A percentile compares a stretch with the other conserved stretches of the same genome.
These are phyloP conservation scores for Fukomys damarensis DNA, from an alignment of 2,113 vertebrate species.

Conservation along the genomic window DNA sequence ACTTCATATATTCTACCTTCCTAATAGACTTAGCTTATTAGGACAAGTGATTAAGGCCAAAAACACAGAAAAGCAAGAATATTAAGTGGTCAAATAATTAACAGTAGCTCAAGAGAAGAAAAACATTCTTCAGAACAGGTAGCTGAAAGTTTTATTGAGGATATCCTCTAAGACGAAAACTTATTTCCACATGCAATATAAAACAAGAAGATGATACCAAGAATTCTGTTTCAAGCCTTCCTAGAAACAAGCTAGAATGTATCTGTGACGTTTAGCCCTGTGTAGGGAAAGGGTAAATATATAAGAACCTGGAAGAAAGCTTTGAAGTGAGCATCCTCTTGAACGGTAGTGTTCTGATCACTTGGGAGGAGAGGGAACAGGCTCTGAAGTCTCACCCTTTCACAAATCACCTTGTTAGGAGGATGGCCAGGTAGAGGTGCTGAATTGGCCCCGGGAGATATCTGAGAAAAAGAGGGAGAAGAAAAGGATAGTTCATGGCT, in stretches of 20 bases:
- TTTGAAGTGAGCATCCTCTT: constrained; percentile 85
- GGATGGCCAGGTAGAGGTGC: constrained; percentile 83
- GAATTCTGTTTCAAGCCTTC: constrained; percentile 63
- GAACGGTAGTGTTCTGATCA: constrained; percentile 83
- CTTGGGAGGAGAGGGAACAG: constrained; percentile 84
- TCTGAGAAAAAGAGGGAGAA: constrained; percentile 85
- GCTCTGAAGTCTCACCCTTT: constrained; percentile 85
- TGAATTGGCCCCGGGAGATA: constrained; percentile 83
- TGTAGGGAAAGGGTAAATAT: constrained; percentile 81
- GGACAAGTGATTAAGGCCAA: constrained; percentile 53
- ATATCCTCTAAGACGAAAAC: constrained; percentile 70
- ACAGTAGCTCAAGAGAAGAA: constrained; percentile 69
- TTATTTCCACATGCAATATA: constrained; percentile 61
- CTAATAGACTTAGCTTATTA: constrained; percentile 37
- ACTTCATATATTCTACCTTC: constrained; percentile 3
- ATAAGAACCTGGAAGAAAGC: constrained; percentile 85
- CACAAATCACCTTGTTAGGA: constrained; percentile 86
- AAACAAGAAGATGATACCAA: constrained; percentile 56
- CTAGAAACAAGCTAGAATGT: constrained; percentile 57
- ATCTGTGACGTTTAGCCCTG: constrained; percentile 66
- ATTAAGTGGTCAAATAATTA: constrained; percentile 59
- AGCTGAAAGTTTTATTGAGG: constrained; percentile 59
- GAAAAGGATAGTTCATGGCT: constrained; percentile 85
- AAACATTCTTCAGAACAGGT: constrained; percentile 68
- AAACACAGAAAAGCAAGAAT: constrained; percentile 49